Conservation (phyloP, 2,888 invertebrate species). For the Catocala fraxini region DNA sequence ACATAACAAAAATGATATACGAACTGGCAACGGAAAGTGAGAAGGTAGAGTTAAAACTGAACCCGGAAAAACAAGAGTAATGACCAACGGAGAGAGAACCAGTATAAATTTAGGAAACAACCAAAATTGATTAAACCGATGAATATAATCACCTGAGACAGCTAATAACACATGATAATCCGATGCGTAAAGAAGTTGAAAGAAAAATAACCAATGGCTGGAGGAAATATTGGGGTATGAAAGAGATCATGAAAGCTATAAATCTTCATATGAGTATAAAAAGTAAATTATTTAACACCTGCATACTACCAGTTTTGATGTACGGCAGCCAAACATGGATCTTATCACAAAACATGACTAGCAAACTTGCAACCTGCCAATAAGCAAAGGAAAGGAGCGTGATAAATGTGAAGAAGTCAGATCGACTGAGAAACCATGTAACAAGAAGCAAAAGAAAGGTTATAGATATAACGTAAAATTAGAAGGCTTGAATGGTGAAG, state of each 20-base stretch:
- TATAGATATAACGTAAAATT: neutral
- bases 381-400: constrained; percentile 5
- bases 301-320: constrained; percentile 1
- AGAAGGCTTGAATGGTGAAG: neutral
- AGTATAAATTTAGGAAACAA: neutral
- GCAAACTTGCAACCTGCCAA: neutral
- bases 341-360: neutral
- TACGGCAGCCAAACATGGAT: neutral
- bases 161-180: neutral
- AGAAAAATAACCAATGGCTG: constrained; percentile 2
- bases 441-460: neutral
- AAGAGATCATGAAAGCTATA: constrained; percentile 3
- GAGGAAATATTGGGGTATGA: constrained; percentile 1
- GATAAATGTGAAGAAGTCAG: neutral
- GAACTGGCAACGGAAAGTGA: too few species aligned
- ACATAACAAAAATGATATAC: too few species aligned
- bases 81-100: constrained; percentile 4
- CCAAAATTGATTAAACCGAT: constrained; percentile 1
- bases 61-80: constrained; percentile 16
- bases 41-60: constrained; percentile 18
- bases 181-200: neutral
- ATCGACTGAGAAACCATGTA: neutral
- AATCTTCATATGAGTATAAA: too few species aligned
- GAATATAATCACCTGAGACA: neutral
- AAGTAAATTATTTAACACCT: constrained; percentile 4